phyloP scores from a whole-genome alignment of 2,888 invertebrate species.

The Chloromyia formosa region DNA sequence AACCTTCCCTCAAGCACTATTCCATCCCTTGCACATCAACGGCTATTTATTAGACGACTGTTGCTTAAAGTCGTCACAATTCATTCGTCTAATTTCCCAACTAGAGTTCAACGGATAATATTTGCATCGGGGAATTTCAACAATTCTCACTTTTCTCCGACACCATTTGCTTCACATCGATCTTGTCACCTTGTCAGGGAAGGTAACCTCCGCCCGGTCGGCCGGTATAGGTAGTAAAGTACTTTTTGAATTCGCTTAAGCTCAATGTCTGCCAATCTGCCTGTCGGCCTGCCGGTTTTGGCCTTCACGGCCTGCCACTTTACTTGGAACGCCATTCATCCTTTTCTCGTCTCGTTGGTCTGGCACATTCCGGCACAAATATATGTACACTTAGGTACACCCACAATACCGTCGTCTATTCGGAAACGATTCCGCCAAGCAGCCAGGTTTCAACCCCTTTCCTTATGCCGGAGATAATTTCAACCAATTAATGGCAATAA shows the following conservation, averaged over 20 bases:
- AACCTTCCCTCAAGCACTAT: neutral
- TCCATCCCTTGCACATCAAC: neutral
- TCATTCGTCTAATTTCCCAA: conserved; percentile 41
- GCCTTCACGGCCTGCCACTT: neutral
- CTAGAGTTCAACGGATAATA: conserved; percentile 18
- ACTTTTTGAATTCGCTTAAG: conserved; percentile 8
- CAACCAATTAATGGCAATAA: conserved; percentile 53
- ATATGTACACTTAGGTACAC: neutral
- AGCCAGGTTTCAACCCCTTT: conserved; percentile 15
- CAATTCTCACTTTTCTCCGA: neutral
- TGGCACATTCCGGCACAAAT: conserved; percentile 42
- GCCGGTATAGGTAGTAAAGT: too few relatives aligned
- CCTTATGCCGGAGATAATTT: conserved; percentile 45
- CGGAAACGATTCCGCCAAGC: neutral
- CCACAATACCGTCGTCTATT: neutral
- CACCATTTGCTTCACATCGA: conserved; percentile 10
- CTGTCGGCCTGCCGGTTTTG: too few relatives aligned
- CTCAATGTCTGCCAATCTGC: neutral
- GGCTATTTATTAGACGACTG: neutral
- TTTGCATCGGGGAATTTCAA: conserved; percentile 12
- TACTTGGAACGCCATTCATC: conserved; percentile 43
- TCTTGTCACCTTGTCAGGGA: conserved; percentile 29
- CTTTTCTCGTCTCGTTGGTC: conserved; percentile 16
- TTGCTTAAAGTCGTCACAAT: conserved; percentile 18
- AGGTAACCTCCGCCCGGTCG: neutral